Percentiles rank a stretch among this genome's conserved stretches.
phyloP scores from a whole-genome alignment of 2,888 invertebrate genomes.

The Agrochola lota region DNA sequence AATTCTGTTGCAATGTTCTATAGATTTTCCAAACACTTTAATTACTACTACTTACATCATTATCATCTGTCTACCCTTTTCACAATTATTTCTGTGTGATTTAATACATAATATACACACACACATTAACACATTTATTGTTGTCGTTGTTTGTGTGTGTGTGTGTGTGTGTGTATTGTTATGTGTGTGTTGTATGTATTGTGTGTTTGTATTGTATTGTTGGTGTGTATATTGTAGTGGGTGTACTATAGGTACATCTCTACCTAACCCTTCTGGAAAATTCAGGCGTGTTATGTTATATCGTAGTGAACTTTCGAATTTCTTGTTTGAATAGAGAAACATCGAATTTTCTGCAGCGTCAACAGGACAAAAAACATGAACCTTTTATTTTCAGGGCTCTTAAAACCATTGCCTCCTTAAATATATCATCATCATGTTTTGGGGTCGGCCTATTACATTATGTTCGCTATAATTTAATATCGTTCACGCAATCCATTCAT shows the following conservation, averaged over 20 bases:
- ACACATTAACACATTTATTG: no score
- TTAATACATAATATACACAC: neutral
- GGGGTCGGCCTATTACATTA: neutral
- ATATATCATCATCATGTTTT: neutral
- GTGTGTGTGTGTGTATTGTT: no score
- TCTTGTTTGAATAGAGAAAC: neutral
- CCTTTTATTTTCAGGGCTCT: neutral
- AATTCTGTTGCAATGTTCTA: slow-evolving; percentile 9
- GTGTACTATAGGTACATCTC: no score
- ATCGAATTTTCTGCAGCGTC: neutral
- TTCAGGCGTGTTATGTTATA: neutral
- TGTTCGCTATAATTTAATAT: neutral
- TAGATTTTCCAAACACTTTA: neutral
- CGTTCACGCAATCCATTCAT: neutral
- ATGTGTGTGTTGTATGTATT: no score
- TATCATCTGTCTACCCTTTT: neutral
- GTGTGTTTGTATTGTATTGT: no score
- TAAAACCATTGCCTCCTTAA: neutral
- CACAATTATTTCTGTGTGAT: neutral
- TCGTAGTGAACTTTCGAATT: no score
- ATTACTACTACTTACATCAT: no score
- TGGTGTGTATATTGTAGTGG: no score
- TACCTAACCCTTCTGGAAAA: no score
- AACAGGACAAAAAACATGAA: neutral
- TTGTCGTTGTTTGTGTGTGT: no score